These are phyloP conservation scores for Agrochola litura DNA, from an alignment of 2,888 invertebrate genomes.

Conservation along the genomic window DNA sequence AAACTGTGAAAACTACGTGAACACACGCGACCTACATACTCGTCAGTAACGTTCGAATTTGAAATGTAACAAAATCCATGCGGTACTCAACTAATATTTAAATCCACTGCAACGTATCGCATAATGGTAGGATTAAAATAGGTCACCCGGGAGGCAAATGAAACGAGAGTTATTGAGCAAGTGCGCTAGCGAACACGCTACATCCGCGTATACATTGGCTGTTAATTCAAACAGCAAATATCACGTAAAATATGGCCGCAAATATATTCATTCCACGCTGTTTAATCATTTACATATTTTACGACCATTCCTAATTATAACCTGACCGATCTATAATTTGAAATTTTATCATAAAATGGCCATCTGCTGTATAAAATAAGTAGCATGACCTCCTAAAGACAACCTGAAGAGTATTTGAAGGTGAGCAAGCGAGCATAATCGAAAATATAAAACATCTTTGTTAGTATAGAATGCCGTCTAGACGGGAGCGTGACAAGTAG, in stretches of 20 bases:
- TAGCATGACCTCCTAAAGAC: slow-evolving; percentile 64
- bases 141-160: slow-evolving; percentile 77
- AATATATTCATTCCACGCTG: slow-evolving; percentile 55
- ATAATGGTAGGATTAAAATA: slow-evolving; percentile 76
- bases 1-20: slow-evolving; percentile 75
- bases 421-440: slow-evolving; percentile 72
- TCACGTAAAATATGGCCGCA: slow-evolving; percentile 48
- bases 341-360: slow-evolving; percentile 47
- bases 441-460: slow-evolving; percentile 61
- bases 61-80: slow-evolving; percentile 68
- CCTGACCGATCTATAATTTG: slow-evolving; percentile 33
- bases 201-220: slow-evolving; percentile 70
- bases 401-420: slow-evolving; percentile 77
- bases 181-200: slow-evolving; percentile 63
- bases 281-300: slow-evolving; percentile 58
- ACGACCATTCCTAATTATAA: slow-evolving; percentile 43
- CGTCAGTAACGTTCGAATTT: slow-evolving; percentile 63
- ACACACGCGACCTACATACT: slow-evolving; percentile 72
- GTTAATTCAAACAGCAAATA: slow-evolving; percentile 68
- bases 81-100: slow-evolving; percentile 65
- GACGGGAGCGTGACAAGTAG: slow-evolving; percentile 55
- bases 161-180: slow-evolving; percentile 70
- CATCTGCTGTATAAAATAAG: slow-evolving; percentile 60
- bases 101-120: slow-evolving; percentile 72
- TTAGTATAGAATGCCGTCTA: slow-evolving; percentile 62